phyloP scores from a whole-genome alignment of 2,113 vertebrate genomes.

The Leptodactylus fuscus region DNA sequence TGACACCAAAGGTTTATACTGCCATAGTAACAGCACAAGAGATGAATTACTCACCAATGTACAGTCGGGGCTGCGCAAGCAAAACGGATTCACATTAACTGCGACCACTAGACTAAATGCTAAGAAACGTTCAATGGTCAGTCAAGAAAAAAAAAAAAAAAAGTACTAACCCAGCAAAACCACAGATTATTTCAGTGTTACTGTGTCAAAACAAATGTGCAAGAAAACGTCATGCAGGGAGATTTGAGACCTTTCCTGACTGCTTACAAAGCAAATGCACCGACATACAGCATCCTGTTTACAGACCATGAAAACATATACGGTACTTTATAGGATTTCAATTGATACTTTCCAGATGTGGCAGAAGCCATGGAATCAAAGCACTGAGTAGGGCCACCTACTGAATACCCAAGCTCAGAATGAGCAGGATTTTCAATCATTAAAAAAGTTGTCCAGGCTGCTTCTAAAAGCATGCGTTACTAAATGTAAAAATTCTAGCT shows the following conservation, averaged over 20 bases:
- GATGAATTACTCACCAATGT: neutral
- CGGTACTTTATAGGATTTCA: neutral
- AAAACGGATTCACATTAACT: neutral
- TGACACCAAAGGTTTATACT: neutral
- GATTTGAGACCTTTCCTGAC: constrained; percentile 12
- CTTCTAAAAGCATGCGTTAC: too few species aligned
- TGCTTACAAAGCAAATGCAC: constrained; percentile 7
- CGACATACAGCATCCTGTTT: constrained; percentile 4
- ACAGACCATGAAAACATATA: constrained; percentile 13
- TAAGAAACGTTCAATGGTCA: neutral
- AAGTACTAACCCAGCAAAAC: neutral
- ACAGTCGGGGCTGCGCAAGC: neutral
- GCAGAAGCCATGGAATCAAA: too few species aligned
- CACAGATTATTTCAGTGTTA: constrained; percentile 5
- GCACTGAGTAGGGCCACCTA: too few species aligned
- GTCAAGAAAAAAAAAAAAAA: neutral
- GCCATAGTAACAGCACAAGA: neutral
- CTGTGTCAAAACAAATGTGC: constrained; percentile 15
- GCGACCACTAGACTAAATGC: neutral
- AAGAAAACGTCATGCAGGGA: neutral
- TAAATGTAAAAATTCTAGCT: too few species aligned
- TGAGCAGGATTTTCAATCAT: too few species aligned
- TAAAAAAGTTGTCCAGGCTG: too few species aligned
- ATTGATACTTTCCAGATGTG: constrained; percentile 6
- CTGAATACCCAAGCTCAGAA: too few species aligned